Conservation (phyloP, 2,888 invertebrate genomes). For the Trachelus tabidus region DNA sequence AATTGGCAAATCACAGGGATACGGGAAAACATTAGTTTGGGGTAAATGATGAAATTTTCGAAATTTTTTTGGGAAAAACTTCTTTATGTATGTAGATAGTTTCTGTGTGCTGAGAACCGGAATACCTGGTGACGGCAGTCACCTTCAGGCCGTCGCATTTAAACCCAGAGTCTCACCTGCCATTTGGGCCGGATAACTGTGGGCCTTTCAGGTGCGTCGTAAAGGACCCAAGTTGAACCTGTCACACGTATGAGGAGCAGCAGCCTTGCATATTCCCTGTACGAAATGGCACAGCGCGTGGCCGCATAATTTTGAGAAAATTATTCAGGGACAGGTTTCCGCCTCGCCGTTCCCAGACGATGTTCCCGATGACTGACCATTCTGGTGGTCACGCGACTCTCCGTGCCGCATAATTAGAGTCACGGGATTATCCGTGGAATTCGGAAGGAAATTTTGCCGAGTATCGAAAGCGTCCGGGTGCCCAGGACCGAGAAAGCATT, state of each 20-base stretch:
- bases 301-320: constrained; percentile 35
- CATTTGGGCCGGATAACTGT: constrained; percentile 9
- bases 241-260: constrained; percentile 22
- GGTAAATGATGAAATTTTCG: background rate
- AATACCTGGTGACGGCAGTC: background rate
- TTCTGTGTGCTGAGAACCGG: background rate
- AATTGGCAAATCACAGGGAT: background rate
- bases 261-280: constrained; percentile 16
- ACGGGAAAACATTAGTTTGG: background rate
- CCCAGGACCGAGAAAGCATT: background rate
- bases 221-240: constrained; percentile 21
- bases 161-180: constrained; percentile 23
- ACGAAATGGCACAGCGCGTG: constrained; percentile 28
- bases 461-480: background rate
- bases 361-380: constrained; percentile 3
- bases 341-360: constrained; percentile 2
- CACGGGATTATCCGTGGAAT: constrained; percentile 36
- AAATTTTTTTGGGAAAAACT: background rate
- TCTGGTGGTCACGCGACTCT: constrained; percentile 32
- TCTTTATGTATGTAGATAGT: background rate
- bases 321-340: constrained; percentile 34
- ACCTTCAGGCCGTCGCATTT: constrained; percentile 3
- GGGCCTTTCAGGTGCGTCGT: constrained; percentile 25
- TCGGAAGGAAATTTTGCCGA: constrained; percentile 4
- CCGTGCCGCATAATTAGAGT: constrained; percentile 43